Percentiles rank a stretch among this genome's conserved stretches.
Evolutionary conservation across 2,113 vertebrate genomes (phyloP).

Genomic region (Cathartes aura): DNA sequence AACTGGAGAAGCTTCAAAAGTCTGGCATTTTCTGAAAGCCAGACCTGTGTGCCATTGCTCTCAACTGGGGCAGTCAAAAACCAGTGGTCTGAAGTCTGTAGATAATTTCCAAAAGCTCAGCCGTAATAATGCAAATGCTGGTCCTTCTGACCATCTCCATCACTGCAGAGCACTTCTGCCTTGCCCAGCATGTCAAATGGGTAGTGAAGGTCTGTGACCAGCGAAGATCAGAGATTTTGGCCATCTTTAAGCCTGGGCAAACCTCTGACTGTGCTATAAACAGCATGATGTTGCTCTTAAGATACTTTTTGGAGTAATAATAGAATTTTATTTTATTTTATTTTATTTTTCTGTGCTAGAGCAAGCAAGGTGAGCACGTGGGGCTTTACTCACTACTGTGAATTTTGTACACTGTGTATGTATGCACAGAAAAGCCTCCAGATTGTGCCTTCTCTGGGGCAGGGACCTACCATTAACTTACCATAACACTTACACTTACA

Average conservation of each 20-base stretch:
- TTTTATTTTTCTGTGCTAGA: not conserved
- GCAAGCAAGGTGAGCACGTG: not conserved
- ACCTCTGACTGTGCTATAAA: not conserved
- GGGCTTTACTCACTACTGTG: not conserved
- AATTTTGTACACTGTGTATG: not conserved
- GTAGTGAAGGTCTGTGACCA: not conserved
- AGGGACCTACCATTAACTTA: not conserved
- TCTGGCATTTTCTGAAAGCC: not conserved
- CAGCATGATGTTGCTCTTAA: not conserved
- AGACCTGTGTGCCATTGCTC: not conserved
- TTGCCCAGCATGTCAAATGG: not conserved
- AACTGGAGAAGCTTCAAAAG: not conserved
- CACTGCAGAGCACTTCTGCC: not conserved
- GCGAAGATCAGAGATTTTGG: not conserved
- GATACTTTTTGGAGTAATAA: not conserved
- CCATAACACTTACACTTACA: too few relatives aligned
- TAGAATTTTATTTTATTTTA: not conserved
- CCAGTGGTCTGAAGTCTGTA: fast-evolving
- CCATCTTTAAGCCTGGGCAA: not conserved
- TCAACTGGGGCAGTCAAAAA: not conserved
- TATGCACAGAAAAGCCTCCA: not conserved
- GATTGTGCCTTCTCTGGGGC: not conserved
- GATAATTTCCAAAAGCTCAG: not conserved
- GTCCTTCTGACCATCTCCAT: not conserved
- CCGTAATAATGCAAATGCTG: not conserved